Base-by-base conservation (phyloP, 2,113 vertebrate genomes). In the Entomyzon cyanotis region DNA sequence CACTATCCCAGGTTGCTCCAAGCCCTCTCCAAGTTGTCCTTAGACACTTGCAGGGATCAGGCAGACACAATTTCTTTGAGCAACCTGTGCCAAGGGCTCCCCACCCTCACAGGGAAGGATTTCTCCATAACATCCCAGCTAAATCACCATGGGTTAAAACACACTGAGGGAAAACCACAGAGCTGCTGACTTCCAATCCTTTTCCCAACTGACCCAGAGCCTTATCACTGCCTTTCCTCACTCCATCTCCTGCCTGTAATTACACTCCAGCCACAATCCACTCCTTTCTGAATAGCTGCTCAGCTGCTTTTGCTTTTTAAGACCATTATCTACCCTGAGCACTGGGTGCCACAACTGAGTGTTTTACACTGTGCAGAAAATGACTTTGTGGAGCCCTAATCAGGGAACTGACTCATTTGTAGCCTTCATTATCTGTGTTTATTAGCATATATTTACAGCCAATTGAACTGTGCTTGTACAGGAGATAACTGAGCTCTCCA, bases 241-340 rank as follows among this genome's bases (percentile, higher is more conserved):
- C 25, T 75, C 56, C 74, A 31, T 18, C 91, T 93, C 62, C 69
- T 65, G 24, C 37, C 92, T 88, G 62, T 77, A 94, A 93, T 95
- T 85, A 80, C 62, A 65, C 55, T 63, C 56, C 47, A 93, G 62
- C 70, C 78, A 65, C 90, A 88, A 88, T 59, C 80, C 71, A 73
- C 86, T 94, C 87, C 4, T n/a, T n/a, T 33, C 68, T 90, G 20
- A 86, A 88, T 10, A 70, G 42, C 41, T 46, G 39, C 58, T 90
- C 90, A 83, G 76, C 87, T 90, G 76, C 89, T 93, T 89, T 70
- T 77, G 55, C 93, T 89, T 94, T 90, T 84, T 77, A 90, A 90
- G 64, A 44, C 73, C 91, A 68, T 96, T 89, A 87, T 87, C 89
- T 55, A 7, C 11, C 39, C 86, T 27, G 62, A 95, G 59, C 90